phyloP scores from a whole-genome alignment of 2,113 vertebrate species.

The Bubo scandiacus region DNA sequence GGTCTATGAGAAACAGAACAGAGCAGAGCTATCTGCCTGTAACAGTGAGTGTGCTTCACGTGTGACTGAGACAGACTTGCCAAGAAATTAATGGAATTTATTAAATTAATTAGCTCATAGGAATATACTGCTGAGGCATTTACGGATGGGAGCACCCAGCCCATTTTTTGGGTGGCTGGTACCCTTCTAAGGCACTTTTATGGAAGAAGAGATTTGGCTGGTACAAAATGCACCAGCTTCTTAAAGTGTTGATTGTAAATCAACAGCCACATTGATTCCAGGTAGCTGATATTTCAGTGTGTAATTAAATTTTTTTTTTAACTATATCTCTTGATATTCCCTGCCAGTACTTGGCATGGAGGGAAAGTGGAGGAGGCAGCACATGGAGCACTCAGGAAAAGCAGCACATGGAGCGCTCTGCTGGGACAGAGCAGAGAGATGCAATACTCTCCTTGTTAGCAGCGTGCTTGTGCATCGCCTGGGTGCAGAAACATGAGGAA shows the following conservation, averaged over 20 bases:
- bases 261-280: not conserved
- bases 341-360: not conserved
- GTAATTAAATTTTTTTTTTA: not conserved
- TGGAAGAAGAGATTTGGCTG: not conserved
- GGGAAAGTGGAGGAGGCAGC: not conserved
- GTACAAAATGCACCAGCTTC: not conserved
- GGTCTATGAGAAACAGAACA: not conserved
- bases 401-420: not conserved
- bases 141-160: not conserved
- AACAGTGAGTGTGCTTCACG: not conserved
- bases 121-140: not conserved
- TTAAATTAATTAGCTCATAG: not conserved
- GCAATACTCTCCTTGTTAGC: not conserved
- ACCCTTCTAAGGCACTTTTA: not conserved
- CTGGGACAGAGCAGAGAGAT: not conserved
- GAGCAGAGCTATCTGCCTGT: not conserved
- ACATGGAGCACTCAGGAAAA: not conserved
- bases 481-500: not conserved
- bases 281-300: not conserved
- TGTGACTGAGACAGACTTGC: not conserved
- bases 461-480: accelerated
- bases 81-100: not conserved
- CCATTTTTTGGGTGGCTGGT: accelerated
- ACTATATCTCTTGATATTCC: not conserved
- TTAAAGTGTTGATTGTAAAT: not conserved